Evolutionary conservation across 2,888 invertebrate species (phyloP), one percentile per base, ranked within the genome.

Genomic region (Subacronicta megacephala): DNA sequence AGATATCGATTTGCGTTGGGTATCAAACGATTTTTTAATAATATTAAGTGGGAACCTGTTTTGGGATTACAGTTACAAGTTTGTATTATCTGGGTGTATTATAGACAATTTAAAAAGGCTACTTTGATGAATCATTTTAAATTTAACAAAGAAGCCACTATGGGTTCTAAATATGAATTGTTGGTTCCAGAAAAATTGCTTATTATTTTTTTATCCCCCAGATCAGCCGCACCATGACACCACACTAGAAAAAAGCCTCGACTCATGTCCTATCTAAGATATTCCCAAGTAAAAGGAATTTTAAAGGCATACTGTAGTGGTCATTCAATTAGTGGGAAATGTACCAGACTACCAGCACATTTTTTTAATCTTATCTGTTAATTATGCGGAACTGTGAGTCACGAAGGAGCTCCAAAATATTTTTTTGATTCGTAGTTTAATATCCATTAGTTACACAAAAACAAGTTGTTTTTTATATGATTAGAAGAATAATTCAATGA

Each of bases 351-450:
- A 18, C 33, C n/a, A 47, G 18, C 36, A 33, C 49, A 43, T 59
- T 13, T 41, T 59, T 38, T 61, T 61, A 52, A 46, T 63, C 44
- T 66, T 56, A 53, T 53, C 45, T 59, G n/a, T 41, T 52, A 54
- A 47, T 59, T 55, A 47, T 43, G 37, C 23, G 33, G 29, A 47
- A 41, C 17, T 44, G 7, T 65, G 51, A 50, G 38, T 68, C 63
- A 65, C 26, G 36, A 12, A 12, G 26, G 43, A 47, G 9, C 18
- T 15, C 36, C 55, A 45, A 44, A 38, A 17, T 47, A 46, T 26
- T 7, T 42, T 54, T 42, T 43, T 36, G 13, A 31, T 62, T 62
- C 62, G 7, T 20, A 43, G 62, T 62, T 50, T 36, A 43, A 42
- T 37, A 58, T 10, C 10, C n/a, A 17, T 7, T 1, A 20, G 5